A percentile compares a stretch with the other conserved stretches of the same genome.
These are phyloP conservation scores for Eueides isabella DNA, from an alignment of 1,140 invertebrate genomes.

Conservation along the genomic window DNA sequence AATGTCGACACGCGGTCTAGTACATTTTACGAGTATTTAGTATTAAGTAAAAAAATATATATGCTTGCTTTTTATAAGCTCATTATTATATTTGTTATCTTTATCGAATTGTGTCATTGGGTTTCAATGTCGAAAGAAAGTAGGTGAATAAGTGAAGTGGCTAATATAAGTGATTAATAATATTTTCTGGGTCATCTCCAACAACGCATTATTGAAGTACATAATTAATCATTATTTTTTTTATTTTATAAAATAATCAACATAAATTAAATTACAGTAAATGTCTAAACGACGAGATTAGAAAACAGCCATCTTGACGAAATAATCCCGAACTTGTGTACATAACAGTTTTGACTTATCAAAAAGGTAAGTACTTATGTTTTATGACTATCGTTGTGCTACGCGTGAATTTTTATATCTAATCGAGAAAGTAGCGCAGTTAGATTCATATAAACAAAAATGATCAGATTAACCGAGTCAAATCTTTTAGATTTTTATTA, in stretches of 20 bases:
- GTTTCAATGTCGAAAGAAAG: constrained; percentile 58
- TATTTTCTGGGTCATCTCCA: constrained; percentile 46
- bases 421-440: constrained; percentile 6
- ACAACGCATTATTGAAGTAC: constrained; percentile 1
- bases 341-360: neutral
- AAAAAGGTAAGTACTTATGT: neutral
- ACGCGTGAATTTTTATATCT: neutral
- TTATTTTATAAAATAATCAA: neutral
- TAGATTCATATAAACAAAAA: constrained; percentile 1
- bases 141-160: constrained; percentile 54
- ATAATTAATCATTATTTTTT: neutral
- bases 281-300: neutral
- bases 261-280: neutral
- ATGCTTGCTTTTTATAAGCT: neutral
- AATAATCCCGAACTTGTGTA: neutral
- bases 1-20: constrained; percentile 19
- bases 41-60: neutral
- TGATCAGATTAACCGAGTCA: neutral
- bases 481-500: neutral
- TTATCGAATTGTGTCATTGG: constrained; percentile 55
- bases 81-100: constrained; percentile 39
- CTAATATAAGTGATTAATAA: constrained; percentile 45
- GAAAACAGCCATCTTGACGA: neutral
- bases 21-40: constrained; percentile 7
- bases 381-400: neutral